Evolutionary conservation across 2,113 vertebrate genomes (phyloP), one percentile per base, ranked within the genome.

Genomic region (Rattus norvegicus): DNA sequence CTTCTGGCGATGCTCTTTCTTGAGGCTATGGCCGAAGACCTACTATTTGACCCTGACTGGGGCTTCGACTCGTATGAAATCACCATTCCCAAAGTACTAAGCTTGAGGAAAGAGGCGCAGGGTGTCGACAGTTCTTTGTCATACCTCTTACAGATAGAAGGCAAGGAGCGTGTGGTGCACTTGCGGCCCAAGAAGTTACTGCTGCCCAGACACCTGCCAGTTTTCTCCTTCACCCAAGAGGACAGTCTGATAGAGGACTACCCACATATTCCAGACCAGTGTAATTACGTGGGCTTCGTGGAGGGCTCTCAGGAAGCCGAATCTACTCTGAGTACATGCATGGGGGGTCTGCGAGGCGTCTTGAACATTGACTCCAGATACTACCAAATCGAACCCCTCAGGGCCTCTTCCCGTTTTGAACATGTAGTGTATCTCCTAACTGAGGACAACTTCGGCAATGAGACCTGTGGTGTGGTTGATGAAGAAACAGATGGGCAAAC

Each of bases 71-170:
- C 90, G 2, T 94, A 88, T 17, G 97, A 98, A 97, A 96, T 98
- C 94, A 97, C 90, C 0, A 80, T 98, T 43, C 98, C 98, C 0
- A 92, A 52, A 94, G 95, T 86, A 92, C 73, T 98, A 61, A 96
- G 73, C 33, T 83, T 77, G 39, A 75, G 67, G 0, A 10, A 39
- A 2, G 1, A 26, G 52, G 2, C 8, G 16, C 79, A 7, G 13
- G 47, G 54, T 0, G 2, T 0, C 1, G 2, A 61, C 0, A 2
- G 39, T n/a, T 14, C 36, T 11, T 2, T 98, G 43, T 93, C 95
- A 77, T 98, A 98, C 95, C 92, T 97, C 86, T 80, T 99, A 63
- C 75, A 97, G 22, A 39, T 98, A 33, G 94, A 85, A 11, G 98
- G 98, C 88, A 83, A n/a, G 94, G 85, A 69, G 0, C 73, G 63